Conservation (phyloP, 2,797 vertebrate species). For the Trematomus bernacchii region DNA sequence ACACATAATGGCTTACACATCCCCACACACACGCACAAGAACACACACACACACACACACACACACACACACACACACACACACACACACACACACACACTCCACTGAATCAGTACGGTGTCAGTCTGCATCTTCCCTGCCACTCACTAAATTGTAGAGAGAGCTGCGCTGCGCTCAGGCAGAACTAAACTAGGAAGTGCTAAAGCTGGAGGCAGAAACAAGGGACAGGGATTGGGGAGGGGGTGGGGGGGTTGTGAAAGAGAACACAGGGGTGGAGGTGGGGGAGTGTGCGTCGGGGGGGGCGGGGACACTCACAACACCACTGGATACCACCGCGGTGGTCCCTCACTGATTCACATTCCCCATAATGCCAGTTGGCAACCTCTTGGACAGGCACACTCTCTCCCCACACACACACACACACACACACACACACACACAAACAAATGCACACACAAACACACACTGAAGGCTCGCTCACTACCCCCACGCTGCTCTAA, state of each 20-base stretch:
- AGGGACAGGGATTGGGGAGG: constrained; percentile 64
- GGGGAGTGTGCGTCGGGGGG: constrained; percentile 1
- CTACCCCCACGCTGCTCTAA: constrained; percentile 46
- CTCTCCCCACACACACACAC: constrained; percentile 35
- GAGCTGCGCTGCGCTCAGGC: constrained; percentile 87
- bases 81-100: constrained; percentile 22
- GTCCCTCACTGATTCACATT: constrained; percentile 76
- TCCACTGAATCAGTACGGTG: constrained; percentile 62
- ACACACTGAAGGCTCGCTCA: constrained; percentile 27
- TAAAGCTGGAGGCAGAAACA: constrained; percentile 88
- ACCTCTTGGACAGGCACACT: constrained; percentile 73
- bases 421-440: constrained; percentile 31
- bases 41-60: neutral
- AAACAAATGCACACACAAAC: constrained; percentile 5
- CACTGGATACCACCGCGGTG: constrained; percentile 75
- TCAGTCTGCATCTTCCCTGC: constrained; percentile 86
- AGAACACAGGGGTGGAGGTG: constrained; percentile 46
- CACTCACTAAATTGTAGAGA: constrained; percentile 87
- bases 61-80: neutral
- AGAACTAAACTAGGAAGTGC: constrained; percentile 95
- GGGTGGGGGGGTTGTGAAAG: constrained; percentile 52
- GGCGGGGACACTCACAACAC: constrained; percentile 64
- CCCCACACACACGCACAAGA: too few relatives aligned
- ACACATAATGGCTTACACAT: constrained; percentile 18
- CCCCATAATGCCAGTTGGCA: constrained; percentile 81